Evolutionary conservation across 2,113 vertebrate genomes (phyloP).

Genomic region (Nestor notabilis): DNA sequence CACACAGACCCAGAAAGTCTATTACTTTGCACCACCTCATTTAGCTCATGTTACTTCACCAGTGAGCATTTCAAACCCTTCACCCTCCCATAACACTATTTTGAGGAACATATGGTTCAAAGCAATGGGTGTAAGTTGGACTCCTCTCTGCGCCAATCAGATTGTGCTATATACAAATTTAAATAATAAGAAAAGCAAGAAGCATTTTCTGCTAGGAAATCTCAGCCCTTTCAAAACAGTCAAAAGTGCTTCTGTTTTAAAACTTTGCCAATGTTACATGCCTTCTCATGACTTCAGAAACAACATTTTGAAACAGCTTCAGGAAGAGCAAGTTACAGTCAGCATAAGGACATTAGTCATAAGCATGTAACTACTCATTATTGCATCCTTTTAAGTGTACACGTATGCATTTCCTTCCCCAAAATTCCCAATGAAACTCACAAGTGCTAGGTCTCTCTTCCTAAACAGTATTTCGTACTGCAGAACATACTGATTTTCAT

Average conservation of each 20-base stretch:
- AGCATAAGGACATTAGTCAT: neutral
- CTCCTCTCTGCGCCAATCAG: fast-evolving
- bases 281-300: neutral
- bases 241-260: neutral
- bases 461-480: neutral
- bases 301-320: neutral
- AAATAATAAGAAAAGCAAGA: neutral
- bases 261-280: neutral
- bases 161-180: fast-evolving
- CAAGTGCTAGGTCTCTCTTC: neutral
- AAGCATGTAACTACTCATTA: neutral
- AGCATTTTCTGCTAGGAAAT: neutral
- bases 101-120: neutral
- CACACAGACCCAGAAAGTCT: neutral
- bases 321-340: neutral
- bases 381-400: neutral
- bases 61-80: neutral
- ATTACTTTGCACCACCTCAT: neutral
- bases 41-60: neutral
- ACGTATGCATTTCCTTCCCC: fast-evolving
- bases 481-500: neutral
- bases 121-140: neutral
- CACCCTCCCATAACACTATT: neutral
- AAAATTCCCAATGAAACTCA: neutral
- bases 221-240: neutral